These are phyloP conservation scores for Diploptera punctata DNA, from an alignment of 2,888 invertebrate genomes.

Conservation along the genomic window DNA sequence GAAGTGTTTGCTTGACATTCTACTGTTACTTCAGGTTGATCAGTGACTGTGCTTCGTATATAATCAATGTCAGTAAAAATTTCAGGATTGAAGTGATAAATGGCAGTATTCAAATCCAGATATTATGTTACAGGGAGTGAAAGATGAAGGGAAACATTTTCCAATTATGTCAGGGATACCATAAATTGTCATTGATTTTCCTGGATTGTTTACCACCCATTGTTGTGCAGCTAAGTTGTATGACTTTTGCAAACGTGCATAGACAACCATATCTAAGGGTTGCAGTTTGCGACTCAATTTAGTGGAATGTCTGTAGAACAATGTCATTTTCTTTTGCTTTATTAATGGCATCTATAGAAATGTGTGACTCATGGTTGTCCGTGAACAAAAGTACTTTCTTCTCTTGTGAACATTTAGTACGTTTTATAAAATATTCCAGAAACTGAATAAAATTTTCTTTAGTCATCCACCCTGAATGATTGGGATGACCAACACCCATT, in stretches of 20 bases:
- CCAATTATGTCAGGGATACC: neutral
- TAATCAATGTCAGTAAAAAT: neutral
- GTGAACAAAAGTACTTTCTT: neutral
- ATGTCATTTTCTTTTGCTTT: neutral
- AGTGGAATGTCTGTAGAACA: neutral
- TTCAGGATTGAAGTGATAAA: neutral
- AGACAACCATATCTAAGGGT: too few relatives aligned
- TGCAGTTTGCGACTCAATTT: neutral
- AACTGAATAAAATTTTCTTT: conserved; percentile 6
- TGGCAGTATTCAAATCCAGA: neutral
- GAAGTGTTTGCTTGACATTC: too few relatives aligned
- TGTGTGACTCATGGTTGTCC: conserved; percentile 10
- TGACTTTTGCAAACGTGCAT: neutral
- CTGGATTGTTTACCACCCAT: neutral
- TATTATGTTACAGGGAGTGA: neutral
- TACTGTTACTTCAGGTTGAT: neutral
- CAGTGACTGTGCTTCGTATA: neutral
- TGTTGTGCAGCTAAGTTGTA: neutral
- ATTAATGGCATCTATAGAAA: neutral
- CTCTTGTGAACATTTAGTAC: conserved; percentile 1
- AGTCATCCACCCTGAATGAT: conserved; percentile 20
- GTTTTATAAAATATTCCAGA: conserved; percentile 11
- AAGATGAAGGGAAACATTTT: neutral
- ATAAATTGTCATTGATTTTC: neutral
- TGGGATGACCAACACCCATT: neutral